phyloP scores from a whole-genome alignment of 2,113 vertebrate species.

The Nesogale talazaci region DNA sequence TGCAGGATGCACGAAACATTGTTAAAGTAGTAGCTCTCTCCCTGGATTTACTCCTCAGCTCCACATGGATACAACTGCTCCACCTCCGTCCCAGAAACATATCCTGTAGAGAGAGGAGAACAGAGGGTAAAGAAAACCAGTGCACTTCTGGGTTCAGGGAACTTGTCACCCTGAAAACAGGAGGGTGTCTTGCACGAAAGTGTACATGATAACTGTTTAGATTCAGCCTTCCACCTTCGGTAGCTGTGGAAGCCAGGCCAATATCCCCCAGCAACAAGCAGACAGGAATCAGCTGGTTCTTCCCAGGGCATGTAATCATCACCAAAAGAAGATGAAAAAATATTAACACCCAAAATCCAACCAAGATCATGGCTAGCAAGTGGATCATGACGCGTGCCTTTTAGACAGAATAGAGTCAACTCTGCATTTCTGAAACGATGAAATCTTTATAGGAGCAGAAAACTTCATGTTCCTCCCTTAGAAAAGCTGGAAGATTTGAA shows the following conservation, averaged over 20 bases:
- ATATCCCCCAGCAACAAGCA: not conserved
- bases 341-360: too few species aligned
- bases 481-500: too few species aligned
- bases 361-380: too few species aligned
- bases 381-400: too few species aligned
- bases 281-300: not conserved
- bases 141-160: accelerated
- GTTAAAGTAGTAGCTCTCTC: not conserved
- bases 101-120: not conserved
- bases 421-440: too few species aligned
- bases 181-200: not conserved
- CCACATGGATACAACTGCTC: not conserved
- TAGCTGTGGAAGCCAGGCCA: not conserved
- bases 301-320: too few species aligned
- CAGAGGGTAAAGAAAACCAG: not conserved
- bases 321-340: too few species aligned
- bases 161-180: not conserved
- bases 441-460: too few species aligned
- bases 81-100: not conserved
- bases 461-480: too few species aligned
- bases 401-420: too few species aligned
- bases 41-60: not conserved
- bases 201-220: not conserved
- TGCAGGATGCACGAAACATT: not conserved
- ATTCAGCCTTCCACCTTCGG: not conserved